Evolutionary conservation across 2,113 vertebrate species (phyloP).

Genomic region (Alligator sinensis): DNA sequence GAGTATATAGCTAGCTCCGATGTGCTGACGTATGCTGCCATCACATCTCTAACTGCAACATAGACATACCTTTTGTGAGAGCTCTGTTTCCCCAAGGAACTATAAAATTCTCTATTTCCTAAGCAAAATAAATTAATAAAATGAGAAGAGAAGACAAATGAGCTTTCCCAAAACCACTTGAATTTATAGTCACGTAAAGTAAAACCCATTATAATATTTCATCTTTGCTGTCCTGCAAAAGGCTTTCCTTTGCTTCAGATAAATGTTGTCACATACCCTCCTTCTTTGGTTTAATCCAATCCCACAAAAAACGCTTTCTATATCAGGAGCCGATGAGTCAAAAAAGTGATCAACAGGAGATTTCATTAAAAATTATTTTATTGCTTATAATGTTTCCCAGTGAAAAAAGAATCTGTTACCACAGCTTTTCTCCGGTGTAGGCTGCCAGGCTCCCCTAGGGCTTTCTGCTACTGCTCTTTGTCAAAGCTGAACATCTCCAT

Average conservation of each 20-base stretch:
- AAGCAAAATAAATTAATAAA: neutral
- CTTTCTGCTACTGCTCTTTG: neutral
- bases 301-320: neutral
- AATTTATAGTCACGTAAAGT: neutral
- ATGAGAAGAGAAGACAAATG: neutral
- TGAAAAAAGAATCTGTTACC: neutral
- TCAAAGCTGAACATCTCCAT: neutral
- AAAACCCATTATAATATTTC: neutral
- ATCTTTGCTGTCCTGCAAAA: neutral
- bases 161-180: neutral
- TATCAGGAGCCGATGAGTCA: neutral
- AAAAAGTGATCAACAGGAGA: neutral
- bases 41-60: neutral
- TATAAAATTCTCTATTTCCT: neutral
- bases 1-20: neutral
- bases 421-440: neutral
- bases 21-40: neutral
- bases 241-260: neutral
- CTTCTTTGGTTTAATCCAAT: neutral
- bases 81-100: neutral
- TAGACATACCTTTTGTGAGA: accelerated
- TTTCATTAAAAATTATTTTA: neutral
- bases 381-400: neutral
- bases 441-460: neutral
- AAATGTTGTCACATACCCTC: neutral